A percentile compares a stretch with the other conserved stretches of the same genome.
Conservation (phyloP, 2,797 vertebrate genomes). For the Anguilla pacifica region DNA sequence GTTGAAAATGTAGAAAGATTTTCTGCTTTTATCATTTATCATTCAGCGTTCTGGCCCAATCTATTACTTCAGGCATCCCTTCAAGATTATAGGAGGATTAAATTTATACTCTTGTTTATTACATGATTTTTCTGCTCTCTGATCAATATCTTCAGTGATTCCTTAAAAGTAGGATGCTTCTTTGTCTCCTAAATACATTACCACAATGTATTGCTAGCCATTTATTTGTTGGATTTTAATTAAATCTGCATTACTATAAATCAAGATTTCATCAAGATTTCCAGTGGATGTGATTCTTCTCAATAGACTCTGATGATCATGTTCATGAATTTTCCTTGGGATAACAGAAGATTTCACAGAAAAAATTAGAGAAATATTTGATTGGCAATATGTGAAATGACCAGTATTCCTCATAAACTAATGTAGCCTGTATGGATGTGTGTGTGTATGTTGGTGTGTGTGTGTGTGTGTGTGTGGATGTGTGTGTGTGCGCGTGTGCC, state of each 20-base stretch:
- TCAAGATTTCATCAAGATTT: not conserved
- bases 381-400: not conserved
- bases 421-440: conserved; percentile 3
- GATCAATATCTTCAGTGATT: not conserved
- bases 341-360: not conserved
- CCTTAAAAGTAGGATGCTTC: not conserved
- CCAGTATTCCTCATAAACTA: not conserved
- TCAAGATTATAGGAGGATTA: not conserved
- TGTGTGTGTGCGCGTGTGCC: not conserved
- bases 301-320: not conserved
- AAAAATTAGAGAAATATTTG: not conserved
- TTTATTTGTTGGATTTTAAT: not conserved
- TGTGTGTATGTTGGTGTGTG: conserved; percentile 21
- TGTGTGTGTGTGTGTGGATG: not conserved
- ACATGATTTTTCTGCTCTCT: not conserved
- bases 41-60: not conserved
- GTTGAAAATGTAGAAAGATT: not conserved
- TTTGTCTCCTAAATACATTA: not conserved
- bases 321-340: not conserved
- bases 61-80: not conserved
- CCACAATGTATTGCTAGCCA: not conserved
- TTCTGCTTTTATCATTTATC: not conserved
- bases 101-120: not conserved
- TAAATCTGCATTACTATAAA: not conserved
- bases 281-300: not conserved